These are phyloP conservation scores for Aelia acuminata DNA, from an alignment of 2,888 invertebrate species.

Conservation along the genomic window DNA sequence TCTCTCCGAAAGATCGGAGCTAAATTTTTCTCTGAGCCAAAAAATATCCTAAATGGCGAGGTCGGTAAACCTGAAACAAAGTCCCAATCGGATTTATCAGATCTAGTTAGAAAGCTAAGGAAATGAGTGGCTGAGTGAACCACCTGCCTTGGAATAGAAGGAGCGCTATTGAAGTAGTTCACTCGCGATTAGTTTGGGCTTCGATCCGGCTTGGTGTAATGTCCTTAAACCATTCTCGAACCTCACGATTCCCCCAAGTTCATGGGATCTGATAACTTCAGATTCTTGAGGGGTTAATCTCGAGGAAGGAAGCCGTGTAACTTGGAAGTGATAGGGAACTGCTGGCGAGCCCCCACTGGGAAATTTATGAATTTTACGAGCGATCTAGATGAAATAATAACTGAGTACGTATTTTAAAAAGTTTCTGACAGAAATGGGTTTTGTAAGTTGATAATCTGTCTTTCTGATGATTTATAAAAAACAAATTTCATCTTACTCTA, in stretches of 20 bases:
- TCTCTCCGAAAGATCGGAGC: too few species aligned
- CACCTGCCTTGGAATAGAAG: not conserved
- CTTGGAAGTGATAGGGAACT: not conserved
- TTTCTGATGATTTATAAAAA: not conserved
- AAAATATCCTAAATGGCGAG: not conserved
- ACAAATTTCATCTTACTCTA: too few species aligned
- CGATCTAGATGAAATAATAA: not conserved
- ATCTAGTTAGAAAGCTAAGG: not conserved
- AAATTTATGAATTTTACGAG: not conserved
- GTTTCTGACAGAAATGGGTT: not conserved
- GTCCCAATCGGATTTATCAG: not conserved
- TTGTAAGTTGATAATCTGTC: not conserved
- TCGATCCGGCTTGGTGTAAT: not conserved
- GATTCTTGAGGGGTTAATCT: not conserved
- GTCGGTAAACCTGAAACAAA: not conserved
- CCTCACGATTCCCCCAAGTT: not conserved
- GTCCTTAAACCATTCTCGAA: not conserved
- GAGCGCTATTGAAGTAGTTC: not conserved
- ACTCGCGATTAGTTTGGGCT: constrained; percentile 16
- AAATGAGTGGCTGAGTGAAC: not conserved
- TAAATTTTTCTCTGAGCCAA: too few species aligned
- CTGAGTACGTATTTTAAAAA: not conserved
- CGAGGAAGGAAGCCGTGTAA: not conserved
- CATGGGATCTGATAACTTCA: not conserved
- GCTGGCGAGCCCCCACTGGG: not conserved